Conservation (phyloP, 2,888 invertebrate genomes). For the Lottia scabra region DNA sequence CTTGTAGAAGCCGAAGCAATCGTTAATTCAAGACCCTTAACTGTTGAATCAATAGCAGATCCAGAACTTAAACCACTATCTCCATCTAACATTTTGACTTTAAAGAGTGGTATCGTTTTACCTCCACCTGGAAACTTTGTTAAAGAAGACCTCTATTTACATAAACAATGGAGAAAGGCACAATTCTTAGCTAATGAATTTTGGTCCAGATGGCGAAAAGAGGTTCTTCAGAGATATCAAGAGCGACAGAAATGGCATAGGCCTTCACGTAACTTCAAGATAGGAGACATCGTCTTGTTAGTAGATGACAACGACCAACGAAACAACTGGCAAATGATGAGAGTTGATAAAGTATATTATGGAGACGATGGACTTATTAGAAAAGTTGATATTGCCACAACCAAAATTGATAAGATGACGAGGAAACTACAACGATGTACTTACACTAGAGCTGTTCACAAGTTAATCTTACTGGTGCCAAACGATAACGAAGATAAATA, state of each 20-base stretch:
- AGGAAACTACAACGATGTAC: background rate
- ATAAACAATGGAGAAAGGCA: constrained; percentile 34
- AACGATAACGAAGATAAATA: background rate
- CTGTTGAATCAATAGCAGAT: constrained; percentile 13
- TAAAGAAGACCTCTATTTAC: constrained; percentile 25
- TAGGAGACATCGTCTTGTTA: constrained; percentile 37
- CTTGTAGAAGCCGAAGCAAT: constrained; percentile 29
- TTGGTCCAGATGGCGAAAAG: constrained; percentile 37
- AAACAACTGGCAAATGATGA: constrained; percentile 31
- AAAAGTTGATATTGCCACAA: constrained; percentile 20
- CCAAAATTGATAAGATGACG: background rate
- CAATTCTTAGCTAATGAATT: constrained; percentile 38
- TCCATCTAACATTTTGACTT: constrained; percentile 25
- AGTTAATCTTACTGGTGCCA: background rate
- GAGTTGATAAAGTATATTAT: constrained; percentile 13
- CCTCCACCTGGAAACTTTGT: constrained; percentile 28
- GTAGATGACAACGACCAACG: constrained; percentile 30
- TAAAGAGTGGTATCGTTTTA: constrained; percentile 19
- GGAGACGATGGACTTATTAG: constrained; percentile 29
- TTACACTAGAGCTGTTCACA: background rate
- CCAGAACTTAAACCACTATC: constrained; percentile 19
- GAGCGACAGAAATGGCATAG: constrained; percentile 30
- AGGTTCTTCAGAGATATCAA: constrained; percentile 18
- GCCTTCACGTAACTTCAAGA: constrained; percentile 21
- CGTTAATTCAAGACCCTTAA: constrained; percentile 30